phyloP scores from a whole-genome alignment of 1,140 invertebrate genomes.

The Tetragnatha versicolor region DNA sequence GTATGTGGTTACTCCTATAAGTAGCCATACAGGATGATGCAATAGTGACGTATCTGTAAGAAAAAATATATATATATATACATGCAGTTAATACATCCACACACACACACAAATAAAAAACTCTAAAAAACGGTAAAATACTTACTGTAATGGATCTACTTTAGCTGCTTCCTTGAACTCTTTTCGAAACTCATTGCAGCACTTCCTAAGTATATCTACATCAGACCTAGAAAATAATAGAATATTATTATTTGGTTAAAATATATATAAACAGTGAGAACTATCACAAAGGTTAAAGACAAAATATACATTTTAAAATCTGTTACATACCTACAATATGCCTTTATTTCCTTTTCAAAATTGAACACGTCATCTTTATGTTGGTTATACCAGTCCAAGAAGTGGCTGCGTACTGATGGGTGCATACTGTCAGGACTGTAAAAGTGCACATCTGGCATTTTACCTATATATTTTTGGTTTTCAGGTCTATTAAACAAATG shows the following conservation, averaged over 20 bases:
- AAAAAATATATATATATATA: not conserved
- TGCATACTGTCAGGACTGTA: not conserved
- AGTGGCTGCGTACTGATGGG: not conserved
- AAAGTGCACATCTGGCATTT: not conserved
- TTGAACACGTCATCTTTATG: not conserved
- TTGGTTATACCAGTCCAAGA: not conserved
- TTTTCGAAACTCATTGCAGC: not conserved
- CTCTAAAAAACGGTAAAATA: not conserved
- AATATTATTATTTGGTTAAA: not conserved
- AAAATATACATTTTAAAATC: not conserved
- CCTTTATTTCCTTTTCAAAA: not conserved
- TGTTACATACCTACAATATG: not conserved
- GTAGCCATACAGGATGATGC: not conserved
- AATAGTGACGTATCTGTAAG: not conserved
- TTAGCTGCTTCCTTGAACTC: not conserved
- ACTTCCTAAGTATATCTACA: too few species aligned
- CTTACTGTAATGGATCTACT: not conserved
- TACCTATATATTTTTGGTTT: constrained; percentile 23
- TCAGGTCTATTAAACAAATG: not conserved
- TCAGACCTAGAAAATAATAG: too few species aligned
- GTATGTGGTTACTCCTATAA: not conserved
- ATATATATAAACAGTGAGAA: not conserved
- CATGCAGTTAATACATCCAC: not conserved
- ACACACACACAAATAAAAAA: too few species aligned
- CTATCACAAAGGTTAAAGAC: not conserved